Percentiles rank a stretch among this genome's conserved stretches.
Conservation (phyloP, 1,140 invertebrate species). For the Hormaphis cornu region DNA sequence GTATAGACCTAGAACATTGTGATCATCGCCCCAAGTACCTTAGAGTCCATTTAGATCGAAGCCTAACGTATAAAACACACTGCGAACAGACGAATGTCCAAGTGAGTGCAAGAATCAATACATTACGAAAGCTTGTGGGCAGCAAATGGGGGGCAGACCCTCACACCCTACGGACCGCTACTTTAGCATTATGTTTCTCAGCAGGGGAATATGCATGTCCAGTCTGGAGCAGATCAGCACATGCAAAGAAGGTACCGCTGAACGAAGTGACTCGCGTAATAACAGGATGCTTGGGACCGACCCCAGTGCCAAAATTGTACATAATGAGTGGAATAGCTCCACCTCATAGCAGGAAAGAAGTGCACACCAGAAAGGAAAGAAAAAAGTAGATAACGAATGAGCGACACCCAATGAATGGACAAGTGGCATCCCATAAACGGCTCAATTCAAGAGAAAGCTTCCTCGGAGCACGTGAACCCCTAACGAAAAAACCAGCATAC, state of each 20-base stretch:
- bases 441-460: too few species aligned
- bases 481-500: too few species aligned
- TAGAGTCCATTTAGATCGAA: neutral
- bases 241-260: constrained; percentile 25
- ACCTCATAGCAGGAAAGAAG: neutral
- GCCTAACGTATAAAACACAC: constrained; percentile 6
- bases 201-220: constrained; percentile 25
- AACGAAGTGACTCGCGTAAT: constrained; percentile 8
- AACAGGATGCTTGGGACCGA: constrained; percentile 26
- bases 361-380: neutral
- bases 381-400: neutral
- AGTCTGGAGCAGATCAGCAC: constrained; percentile 22
- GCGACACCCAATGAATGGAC: constrained; percentile 6
- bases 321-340: constrained; percentile 10
- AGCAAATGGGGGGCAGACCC: constrained; percentile 7
- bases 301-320: constrained; percentile 12
- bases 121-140: neutral
- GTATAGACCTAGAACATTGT: neutral
- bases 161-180: neutral
- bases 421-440: neutral
- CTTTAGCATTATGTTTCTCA: constrained; percentile 17
- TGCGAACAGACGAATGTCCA: constrained; percentile 6
- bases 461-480: too few species aligned
- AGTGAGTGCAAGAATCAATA: constrained; percentile 4
- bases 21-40: neutral